Conservation (phyloP, 2,888 invertebrate genomes). For the Capitulum mitella region DNA sequence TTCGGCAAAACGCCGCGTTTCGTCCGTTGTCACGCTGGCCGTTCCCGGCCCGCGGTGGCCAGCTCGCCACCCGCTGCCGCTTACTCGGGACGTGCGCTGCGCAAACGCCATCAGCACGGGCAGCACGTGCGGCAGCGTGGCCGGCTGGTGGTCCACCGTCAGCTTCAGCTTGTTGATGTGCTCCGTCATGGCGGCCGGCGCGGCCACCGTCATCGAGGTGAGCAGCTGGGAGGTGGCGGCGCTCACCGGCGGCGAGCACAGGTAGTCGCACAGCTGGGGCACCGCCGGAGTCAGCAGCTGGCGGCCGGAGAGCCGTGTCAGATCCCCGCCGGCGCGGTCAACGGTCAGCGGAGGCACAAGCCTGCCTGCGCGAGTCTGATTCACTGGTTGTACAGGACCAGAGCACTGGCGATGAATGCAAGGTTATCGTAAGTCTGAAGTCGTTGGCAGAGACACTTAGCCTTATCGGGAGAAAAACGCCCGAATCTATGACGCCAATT, state of each 20-base stretch:
- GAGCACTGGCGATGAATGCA: too few species aligned
- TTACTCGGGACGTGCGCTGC: neutral
- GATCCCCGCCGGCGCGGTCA: too few species aligned
- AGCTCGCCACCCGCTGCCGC: neutral
- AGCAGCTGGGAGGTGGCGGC: constrained; percentile 64
- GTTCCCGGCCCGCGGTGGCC: too few species aligned
- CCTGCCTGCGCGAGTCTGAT: too few species aligned
- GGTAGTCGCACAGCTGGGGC: constrained; percentile 69
- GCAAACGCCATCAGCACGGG: constrained; percentile 6
- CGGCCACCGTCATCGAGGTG: constrained; percentile 62
- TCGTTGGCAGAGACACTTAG: too few species aligned
- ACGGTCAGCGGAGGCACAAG: too few species aligned
- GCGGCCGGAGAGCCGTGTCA: constrained; percentile 33
- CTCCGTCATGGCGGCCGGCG: constrained; percentile 61
- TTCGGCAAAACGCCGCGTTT: too few species aligned
- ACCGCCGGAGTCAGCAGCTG: constrained; percentile 72
- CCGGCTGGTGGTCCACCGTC: constrained; percentile 11
- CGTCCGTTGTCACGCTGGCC: too few species aligned
- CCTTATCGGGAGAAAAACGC: too few species aligned
- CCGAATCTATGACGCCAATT: too few species aligned
- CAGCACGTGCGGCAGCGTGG: constrained; percentile 19
- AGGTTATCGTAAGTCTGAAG: too few species aligned
- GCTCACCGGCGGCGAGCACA: constrained; percentile 55
- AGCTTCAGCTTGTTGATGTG: constrained; percentile 51
- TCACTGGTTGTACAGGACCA: too few species aligned